Base-by-base conservation (phyloP, 1,140 invertebrate species). In the Globodera ellingtonae region DNA sequence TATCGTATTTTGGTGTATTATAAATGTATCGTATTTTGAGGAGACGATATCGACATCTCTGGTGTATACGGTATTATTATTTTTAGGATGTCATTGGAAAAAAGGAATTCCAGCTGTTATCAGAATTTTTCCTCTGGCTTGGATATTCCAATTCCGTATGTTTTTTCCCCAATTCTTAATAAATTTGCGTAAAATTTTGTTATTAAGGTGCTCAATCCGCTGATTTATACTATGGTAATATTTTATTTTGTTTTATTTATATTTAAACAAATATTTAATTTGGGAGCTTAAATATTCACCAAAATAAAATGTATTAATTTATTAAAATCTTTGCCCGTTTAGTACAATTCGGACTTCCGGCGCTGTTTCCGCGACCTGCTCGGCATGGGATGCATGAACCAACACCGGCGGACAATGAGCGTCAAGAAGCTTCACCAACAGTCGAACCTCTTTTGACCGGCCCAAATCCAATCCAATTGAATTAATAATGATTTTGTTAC, bases 301-400 rank as follows among this genome's bases (percentile, higher is more conserved):
- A 24, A 24, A 24, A 24, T 24, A 24, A 24, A 0, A 24, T n/a
- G n/a, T 10, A 52, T 13, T 52, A 52, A 52, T 52, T 15, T 15
- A 52, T 7, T 8, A 52, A 52, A 52, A 7, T 52, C 18, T 62
- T 6, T 3, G 1, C 56, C 6, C 18, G 13, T 62, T 62, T 15
- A 62, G 79, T 91, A 91, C 70, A 91, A 91, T 87, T 88, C 89
- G 74, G 91, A 91, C 84, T 91, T 91, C 83, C 83, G 91, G 47
- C 84, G 90, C 66, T 91, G 91, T 50, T 91, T 91, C 85, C 89
- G 88, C 48, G 87, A 89, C 78, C 79, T 89, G 10, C 79, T 89
- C 5, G 84, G 85, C 9, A 87, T 88, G 73, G 87, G 87, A 0
- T 89, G 87, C 78, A 69, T 89, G 67, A 86, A 89, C 75, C 84